phyloP scores from a whole-genome alignment of 2,888 invertebrate genomes.

The Agrochola lota region DNA sequence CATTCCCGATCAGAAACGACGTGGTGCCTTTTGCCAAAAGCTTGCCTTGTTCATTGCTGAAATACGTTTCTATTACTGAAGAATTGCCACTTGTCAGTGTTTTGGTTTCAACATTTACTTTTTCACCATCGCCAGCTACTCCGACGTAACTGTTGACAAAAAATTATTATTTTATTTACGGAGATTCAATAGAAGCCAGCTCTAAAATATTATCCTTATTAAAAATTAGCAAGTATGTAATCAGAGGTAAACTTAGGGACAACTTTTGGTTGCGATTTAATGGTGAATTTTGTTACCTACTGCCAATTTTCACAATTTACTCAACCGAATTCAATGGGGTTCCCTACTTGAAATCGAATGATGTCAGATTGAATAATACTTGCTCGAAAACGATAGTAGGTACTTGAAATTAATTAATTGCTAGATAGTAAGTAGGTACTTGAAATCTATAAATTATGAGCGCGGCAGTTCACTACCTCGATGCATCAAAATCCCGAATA shows the following conservation, averaged over 20 bases:
- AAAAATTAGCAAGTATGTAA: too few species aligned
- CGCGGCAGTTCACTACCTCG: too few species aligned
- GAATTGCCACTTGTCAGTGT: conserved; percentile 59
- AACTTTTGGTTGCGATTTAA: neutral
- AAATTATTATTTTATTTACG: neutral
- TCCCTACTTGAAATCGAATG: too few species aligned
- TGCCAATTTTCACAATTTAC: neutral
- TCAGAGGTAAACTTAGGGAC: neutral
- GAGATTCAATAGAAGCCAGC: neutral
- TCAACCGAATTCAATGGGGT: neutral
- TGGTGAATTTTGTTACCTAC: neutral
- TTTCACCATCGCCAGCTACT: conserved; percentile 67
- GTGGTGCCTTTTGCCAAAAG: conserved; percentile 70
- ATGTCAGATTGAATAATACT: too few species aligned
- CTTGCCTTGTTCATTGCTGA: conserved; percentile 62
- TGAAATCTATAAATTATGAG: too few species aligned
- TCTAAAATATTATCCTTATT: neutral
- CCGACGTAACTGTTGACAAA: conserved; percentile 65
- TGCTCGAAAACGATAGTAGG: too few species aligned
- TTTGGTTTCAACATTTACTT: conserved; percentile 66
- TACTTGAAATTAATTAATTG: too few species aligned
- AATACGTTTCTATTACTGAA: conserved; percentile 66
- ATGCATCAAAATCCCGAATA: too few species aligned
- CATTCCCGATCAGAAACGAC: conserved; percentile 60
- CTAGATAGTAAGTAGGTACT: too few species aligned